Percentiles rank a stretch among this genome's conserved stretches.
These are phyloP conservation scores for Narcine bancroftii DNA, from an alignment of 2,113 vertebrate genomes.

Conservation along the genomic window DNA sequence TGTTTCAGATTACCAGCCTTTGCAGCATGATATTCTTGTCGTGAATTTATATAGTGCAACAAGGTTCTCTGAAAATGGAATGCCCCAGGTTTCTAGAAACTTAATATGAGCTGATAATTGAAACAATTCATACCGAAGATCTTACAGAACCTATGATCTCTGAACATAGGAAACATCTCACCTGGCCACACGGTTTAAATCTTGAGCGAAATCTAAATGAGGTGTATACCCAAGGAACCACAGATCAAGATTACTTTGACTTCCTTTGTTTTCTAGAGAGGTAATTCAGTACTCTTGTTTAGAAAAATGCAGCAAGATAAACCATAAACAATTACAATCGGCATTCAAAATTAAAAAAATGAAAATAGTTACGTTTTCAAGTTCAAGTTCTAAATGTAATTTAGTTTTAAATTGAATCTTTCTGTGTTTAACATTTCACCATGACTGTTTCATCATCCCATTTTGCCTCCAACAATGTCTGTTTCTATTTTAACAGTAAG, in stretches of 20 bases:
- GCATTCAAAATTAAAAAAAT: too few species aligned
- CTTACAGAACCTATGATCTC: background rate
- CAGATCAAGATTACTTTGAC: background rate
- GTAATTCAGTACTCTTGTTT: background rate
- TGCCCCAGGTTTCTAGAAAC: background rate
- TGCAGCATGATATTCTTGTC: background rate
- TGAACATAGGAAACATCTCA: background rate
- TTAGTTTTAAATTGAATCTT: too few species aligned
- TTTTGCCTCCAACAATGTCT: too few species aligned
- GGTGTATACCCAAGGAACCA: too few species aligned
- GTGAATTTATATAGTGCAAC: background rate
- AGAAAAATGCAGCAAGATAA: background rate
- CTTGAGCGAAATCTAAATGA: too few species aligned
- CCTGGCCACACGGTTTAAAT: background rate
- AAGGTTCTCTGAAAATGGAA: background rate
- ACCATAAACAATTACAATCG: background rate
- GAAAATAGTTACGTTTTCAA: too few species aligned
- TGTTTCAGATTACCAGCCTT: background rate
- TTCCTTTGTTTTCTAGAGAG: background rate
- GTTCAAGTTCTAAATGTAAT: too few species aligned
- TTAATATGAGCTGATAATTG: background rate
- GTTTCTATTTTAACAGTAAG: too few species aligned
- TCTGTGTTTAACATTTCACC: too few species aligned
- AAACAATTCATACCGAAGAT: background rate
- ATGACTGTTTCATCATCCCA: too few species aligned